Conservation (phyloP, 1,140 invertebrate species). For the Antheraea pernyi region DNA sequence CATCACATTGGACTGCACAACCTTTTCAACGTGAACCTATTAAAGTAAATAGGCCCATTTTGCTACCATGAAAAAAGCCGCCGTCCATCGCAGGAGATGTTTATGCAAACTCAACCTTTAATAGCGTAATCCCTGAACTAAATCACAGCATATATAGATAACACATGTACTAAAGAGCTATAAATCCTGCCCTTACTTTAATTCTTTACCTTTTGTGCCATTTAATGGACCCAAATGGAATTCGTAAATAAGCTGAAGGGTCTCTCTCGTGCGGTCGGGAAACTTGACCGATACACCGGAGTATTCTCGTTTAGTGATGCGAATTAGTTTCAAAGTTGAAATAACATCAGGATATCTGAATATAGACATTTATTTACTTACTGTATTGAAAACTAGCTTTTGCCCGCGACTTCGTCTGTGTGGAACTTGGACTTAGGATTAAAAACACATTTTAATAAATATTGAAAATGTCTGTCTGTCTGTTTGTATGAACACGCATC, state of each 20-base stretch:
- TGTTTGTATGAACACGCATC: no score
- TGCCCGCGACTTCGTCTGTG: no score
- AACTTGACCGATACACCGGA: background rate
- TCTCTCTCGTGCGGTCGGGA: background rate
- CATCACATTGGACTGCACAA: no score
- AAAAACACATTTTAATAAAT: no score
- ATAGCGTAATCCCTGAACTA: background rate
- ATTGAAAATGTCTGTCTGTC: no score
- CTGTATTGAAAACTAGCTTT: no score
- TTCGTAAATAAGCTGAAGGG: conserved; percentile 7
- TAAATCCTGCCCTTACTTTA: conserved; percentile 10
- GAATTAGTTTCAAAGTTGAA: background rate
- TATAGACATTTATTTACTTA: no score
- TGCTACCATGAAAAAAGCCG: no score
- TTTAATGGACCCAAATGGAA: conserved; percentile 4
- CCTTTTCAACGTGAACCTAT: no score
- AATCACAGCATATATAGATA: background rate
- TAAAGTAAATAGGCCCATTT: no score
- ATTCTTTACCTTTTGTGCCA: conserved; percentile 13
- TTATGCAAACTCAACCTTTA: background rate
- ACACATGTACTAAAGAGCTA: conserved; percentile 6
- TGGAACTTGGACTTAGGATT: no score
- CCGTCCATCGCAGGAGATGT: background rate
- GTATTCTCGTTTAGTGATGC: background rate
- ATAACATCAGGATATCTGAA: background rate